Percentiles rank a stretch among this genome's conserved stretches.
These are phyloP conservation scores for Triplophysa tibetana DNA, from an alignment of 2,113 vertebrate species.

Conservation along the genomic window DNA sequence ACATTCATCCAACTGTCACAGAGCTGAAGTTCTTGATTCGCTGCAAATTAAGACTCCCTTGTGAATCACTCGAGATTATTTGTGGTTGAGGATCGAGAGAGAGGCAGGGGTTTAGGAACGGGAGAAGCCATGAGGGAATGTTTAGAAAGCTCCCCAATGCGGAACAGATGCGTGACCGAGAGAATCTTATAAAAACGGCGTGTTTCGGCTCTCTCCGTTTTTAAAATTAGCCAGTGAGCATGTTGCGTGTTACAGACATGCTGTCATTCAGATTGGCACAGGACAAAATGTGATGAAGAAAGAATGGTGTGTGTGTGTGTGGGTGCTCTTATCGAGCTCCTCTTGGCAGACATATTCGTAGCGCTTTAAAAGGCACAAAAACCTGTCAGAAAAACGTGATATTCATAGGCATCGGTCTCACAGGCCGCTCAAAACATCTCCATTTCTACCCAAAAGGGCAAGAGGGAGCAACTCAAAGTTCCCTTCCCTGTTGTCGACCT, in stretches of 20 bases:
- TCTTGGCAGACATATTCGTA: conserved; percentile 43
- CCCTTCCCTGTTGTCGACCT: conserved; percentile 25
- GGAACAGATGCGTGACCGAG: conserved; percentile 46
- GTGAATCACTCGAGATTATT: conserved; percentile 44
- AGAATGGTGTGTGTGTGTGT: conserved; percentile 17
- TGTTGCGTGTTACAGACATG: conserved; percentile 40
- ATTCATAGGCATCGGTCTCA: conserved; percentile 13
- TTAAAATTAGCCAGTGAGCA: conserved; percentile 47
- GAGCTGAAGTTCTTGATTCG: not conserved
- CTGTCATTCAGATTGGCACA: conserved; percentile 49
- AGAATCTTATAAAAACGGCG: conserved; percentile 37
- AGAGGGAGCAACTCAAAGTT: conserved; percentile 33
- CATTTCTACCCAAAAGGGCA: conserved; percentile 42
- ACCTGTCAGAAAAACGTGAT: conserved; percentile 45
- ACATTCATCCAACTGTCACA: not conserved
- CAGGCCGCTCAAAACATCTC: conserved; percentile 21
- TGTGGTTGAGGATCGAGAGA: conserved; percentile 45
- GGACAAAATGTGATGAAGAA: conserved; percentile 16
- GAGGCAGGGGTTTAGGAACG: conserved; percentile 22
- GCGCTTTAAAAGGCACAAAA: conserved; percentile 29
- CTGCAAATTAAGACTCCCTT: conserved; percentile 16
- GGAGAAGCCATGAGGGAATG: conserved; percentile 16
- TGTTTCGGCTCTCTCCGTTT: conserved; percentile 39
- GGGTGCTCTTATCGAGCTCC: conserved; percentile 47
- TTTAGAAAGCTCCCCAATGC: conserved; percentile 47